Evolutionary conservation across 2,113 vertebrate species (phyloP).

Genomic region (Pseudopodoces humilis): DNA sequence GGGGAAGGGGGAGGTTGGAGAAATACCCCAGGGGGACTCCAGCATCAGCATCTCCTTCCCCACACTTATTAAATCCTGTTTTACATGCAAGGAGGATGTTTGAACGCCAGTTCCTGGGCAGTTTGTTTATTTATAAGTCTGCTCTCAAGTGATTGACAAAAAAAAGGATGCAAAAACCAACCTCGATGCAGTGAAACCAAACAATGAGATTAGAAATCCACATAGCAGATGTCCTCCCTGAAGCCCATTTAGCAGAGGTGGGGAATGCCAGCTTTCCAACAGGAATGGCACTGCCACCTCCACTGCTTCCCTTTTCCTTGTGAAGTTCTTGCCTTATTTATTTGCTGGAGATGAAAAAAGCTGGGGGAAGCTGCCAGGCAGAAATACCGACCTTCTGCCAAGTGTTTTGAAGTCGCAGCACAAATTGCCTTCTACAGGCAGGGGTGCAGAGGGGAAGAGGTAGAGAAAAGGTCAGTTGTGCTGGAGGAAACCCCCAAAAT

Average conservation of each 20-base stretch:
- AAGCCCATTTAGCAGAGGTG: not conserved
- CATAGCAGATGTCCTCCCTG: not conserved
- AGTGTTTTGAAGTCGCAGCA: not conserved
- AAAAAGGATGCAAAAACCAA: not conserved
- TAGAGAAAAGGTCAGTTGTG: not conserved
- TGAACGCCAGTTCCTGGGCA: not conserved
- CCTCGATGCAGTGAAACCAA: not conserved
- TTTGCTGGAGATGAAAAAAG: not conserved
- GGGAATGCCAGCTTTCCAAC: not conserved
- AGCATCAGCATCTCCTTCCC: not conserved
- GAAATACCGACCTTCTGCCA: not conserved
- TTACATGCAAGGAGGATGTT: fast-evolving
- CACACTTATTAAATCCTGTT: fast-evolving
- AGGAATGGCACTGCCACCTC: not conserved
- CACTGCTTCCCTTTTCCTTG: not conserved
- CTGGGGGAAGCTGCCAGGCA: not conserved
- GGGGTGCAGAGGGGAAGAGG: fast-evolving
- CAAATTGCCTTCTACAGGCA: not conserved
- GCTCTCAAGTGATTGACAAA: not conserved
- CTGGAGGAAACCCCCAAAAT: not conserved
- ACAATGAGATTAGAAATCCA: not conserved
- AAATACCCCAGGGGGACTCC: not conserved
- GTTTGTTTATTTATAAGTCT: not conserved
- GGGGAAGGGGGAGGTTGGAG: not conserved
- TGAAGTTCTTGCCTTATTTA: constrained; percentile 26